phyloP scores from a whole-genome alignment of 1,140 invertebrate genomes.

The Spodoptera frugiperda region DNA sequence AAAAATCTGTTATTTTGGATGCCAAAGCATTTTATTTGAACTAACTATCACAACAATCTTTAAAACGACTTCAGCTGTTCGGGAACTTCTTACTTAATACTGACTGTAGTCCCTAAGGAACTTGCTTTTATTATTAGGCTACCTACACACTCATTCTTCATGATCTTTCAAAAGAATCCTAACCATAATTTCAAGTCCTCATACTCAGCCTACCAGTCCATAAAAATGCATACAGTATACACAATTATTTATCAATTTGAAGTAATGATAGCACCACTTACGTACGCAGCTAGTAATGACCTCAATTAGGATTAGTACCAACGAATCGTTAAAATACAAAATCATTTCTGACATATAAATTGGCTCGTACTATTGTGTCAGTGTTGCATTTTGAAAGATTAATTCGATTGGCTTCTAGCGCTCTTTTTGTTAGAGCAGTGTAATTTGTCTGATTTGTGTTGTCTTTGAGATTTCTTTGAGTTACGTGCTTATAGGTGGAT shows the following conservation, averaged over 20 bases:
- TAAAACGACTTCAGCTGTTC: too few relatives aligned
- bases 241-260: conserved; percentile 65
- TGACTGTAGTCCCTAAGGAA: too few relatives aligned
- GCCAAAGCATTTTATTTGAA: too few relatives aligned
- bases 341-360: conserved; percentile 37
- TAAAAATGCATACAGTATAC: conserved; percentile 52
- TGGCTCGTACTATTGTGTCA: background rate
- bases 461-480: too few relatives aligned
- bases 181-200: background rate
- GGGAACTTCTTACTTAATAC: too few relatives aligned
- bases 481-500: too few relatives aligned
- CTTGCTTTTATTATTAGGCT: too few relatives aligned
- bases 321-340: conserved; percentile 29
- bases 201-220: conserved; percentile 1
- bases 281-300: conserved; percentile 38
- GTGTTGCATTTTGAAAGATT: conserved; percentile 25
- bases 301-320: conserved; percentile 30
- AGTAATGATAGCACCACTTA: conserved; percentile 50
- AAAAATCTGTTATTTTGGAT: too few relatives aligned
- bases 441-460: too few relatives aligned
- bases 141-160: too few relatives aligned
- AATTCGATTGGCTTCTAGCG: conserved; percentile 33
- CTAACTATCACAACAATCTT: too few relatives aligned
- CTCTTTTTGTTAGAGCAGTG: conserved; percentile 2
- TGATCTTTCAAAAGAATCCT: background rate